These are phyloP conservation scores for Lathronympha strigana DNA, from an alignment of 2,888 invertebrate genomes.

Conservation along the genomic window DNA sequence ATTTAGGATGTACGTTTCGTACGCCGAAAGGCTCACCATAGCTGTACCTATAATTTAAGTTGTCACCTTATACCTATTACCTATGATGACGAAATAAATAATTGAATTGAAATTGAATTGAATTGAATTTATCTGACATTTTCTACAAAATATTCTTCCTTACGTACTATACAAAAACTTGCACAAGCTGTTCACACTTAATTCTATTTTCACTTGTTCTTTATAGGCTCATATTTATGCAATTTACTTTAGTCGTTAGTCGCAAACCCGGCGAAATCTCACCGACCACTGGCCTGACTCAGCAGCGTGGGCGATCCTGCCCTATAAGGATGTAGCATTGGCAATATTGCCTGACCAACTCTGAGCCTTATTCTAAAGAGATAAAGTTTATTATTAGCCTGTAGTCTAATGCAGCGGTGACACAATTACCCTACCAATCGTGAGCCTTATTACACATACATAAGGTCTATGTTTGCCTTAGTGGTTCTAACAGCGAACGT, in stretches of 20 bases:
- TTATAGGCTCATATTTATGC: neutral
- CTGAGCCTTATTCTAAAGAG: neutral
- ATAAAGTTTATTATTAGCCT: neutral
- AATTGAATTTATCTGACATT: no score
- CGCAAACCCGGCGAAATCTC: slow-evolving; percentile 42
- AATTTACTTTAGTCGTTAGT: neutral
- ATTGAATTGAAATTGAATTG: no score
- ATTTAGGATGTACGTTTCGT: no score
- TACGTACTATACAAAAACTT: no score
- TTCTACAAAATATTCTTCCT: no score
- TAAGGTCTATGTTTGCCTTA: neutral
- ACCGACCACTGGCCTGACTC: slow-evolving; percentile 63
- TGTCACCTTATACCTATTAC: no score
- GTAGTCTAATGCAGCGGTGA: no score
- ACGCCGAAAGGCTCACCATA: no score
- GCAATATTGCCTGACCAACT: neutral
- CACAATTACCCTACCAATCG: no score
- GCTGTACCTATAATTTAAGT: no score
- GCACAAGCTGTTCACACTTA: no score
- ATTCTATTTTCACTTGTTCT: neutral
- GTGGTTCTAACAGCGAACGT: neutral
- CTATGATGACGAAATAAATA: no score
- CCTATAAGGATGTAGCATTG: slow-evolving; percentile 45
- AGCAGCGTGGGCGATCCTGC: slow-evolving; percentile 59
- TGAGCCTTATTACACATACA: neutral